Percentiles rank a stretch among this genome's conserved stretches.
These are phyloP conservation scores for Heliornis fulica DNA, from an alignment of 2,113 vertebrate species.

Conservation along the genomic window DNA sequence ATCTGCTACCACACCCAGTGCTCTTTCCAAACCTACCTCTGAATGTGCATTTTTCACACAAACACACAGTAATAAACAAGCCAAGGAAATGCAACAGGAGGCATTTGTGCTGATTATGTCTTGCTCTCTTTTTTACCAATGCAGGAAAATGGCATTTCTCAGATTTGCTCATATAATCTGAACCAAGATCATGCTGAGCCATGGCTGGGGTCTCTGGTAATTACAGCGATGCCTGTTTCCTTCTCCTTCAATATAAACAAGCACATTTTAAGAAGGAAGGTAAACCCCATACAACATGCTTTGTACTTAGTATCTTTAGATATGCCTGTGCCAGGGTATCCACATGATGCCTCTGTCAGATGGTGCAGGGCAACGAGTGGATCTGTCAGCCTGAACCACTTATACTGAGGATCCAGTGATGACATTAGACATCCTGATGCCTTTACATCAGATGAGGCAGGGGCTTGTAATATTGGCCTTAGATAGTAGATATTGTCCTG, in stretches of 20 bases:
- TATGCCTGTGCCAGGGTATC: not conserved
- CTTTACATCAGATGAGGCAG: not conserved
- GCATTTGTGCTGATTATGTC: not conserved
- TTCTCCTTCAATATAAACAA: not conserved
- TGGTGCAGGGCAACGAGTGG: not conserved
- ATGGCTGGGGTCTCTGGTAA: not conserved
- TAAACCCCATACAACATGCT: not conserved
- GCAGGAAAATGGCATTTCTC: not conserved
- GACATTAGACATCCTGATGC: not conserved
- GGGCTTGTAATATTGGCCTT: too few species aligned
- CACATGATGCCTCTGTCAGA: rapidly evolving
- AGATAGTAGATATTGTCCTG: too few species aligned
- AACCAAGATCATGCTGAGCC: not conserved
- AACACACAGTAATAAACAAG: not conserved
- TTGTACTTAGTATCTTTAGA: not conserved
- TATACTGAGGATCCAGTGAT: not conserved
- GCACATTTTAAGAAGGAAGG: not conserved
- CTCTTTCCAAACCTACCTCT: not conserved
- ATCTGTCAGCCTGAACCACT: not conserved
- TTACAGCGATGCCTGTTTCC: not conserved
- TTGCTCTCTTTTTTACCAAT: not conserved
- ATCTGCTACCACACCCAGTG: not conserved
- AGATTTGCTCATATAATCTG: not conserved
- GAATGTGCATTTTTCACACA: not conserved
- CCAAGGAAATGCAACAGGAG: not conserved